These are phyloP conservation scores for Agrenia bidenticulata DNA, from an alignment of 2,888 invertebrate genomes.

Conservation along the genomic window DNA sequence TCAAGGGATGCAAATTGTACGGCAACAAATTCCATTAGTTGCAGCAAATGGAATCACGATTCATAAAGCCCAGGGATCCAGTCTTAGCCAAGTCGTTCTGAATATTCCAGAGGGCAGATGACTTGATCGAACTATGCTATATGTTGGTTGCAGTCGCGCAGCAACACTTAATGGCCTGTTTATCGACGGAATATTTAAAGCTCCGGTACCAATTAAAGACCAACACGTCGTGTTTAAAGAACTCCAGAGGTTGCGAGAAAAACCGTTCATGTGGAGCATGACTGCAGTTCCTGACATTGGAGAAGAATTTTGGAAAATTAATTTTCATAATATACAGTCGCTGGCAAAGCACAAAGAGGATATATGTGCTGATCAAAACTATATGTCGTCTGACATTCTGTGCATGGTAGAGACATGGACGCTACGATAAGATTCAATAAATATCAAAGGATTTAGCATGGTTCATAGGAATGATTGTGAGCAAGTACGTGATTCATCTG, in stretches of 20 bases:
- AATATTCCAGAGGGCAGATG: too few species aligned
- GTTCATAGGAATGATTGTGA: background rate
- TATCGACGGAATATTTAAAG: constrained; percentile 27
- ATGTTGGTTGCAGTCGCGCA: constrained; percentile 42
- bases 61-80: constrained; percentile 47
- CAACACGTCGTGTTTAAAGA: constrained; percentile 23
- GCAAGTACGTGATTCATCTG: too few species aligned
- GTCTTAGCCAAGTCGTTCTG: constrained; percentile 26
- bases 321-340: constrained; percentile 33
- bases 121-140: constrained; percentile 16
- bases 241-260: constrained; percentile 14
- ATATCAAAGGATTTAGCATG: background rate
- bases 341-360: constrained; percentile 15
- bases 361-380: constrained; percentile 3
- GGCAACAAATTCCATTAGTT: constrained; percentile 47
- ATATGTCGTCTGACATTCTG: background rate
- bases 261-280: constrained; percentile 13
- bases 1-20: constrained; percentile 11
- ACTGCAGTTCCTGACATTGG: constrained; percentile 29
- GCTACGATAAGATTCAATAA: background rate
- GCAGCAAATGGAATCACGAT: constrained; percentile 49
- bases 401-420: constrained; percentile 3
- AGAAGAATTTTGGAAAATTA: constrained; percentile 2
- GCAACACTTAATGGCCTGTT: constrained; percentile 25
- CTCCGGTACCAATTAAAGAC: constrained; percentile 2